Evolutionary conservation across 2,888 invertebrate genomes (phyloP).

Genomic region (Drosophila falleni): DNA sequence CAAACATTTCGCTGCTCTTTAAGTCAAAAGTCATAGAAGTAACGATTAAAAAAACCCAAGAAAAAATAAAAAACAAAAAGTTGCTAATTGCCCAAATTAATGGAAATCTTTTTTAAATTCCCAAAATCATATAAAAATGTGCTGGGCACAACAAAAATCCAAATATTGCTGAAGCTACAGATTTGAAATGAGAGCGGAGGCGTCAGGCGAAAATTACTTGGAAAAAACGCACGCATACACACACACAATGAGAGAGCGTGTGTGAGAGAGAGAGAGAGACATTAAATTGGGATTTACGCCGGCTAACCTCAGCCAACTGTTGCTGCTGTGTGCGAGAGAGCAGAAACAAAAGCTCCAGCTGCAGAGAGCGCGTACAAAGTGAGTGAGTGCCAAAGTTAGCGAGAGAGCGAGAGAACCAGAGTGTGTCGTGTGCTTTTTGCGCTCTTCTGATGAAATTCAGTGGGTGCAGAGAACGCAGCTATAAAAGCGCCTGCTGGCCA

Average conservation of each 20-base stretch:
- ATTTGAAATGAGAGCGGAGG: constrained; percentile 40
- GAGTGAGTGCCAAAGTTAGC: constrained; percentile 12
- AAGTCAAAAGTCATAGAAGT: constrained; percentile 19
- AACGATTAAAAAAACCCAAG: constrained; percentile 13
- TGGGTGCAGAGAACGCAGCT: constrained; percentile 70
- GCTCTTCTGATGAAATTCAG: constrained; percentile 81
- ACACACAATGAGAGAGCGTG: constrained; percentile 16
- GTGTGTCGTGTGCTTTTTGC: constrained; percentile 13
- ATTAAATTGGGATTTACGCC: constrained; percentile 49
- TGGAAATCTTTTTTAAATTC: constrained; percentile 56
- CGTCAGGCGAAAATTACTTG: constrained; percentile 51
- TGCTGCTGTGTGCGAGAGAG: constrained; percentile 36
- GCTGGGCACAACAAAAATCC: constrained; percentile 14
- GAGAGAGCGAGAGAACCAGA: constrained; percentile 13
- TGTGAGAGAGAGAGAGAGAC: constrained; percentile 12
- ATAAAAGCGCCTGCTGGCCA: constrained; percentile 77
- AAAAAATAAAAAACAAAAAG: constrained; percentile 17
- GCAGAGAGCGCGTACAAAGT: constrained; percentile 12
- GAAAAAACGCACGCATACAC: constrained; percentile 32
- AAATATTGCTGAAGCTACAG: constrained; percentile 38
- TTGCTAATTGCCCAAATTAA: constrained; percentile 65
- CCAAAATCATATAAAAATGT: constrained; percentile 32
- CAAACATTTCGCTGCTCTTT: neutral
- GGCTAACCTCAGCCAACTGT: constrained; percentile 38
- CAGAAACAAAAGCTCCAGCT: constrained; percentile 23